Evolutionary conservation across 2,113 vertebrate genomes (phyloP).

Genomic region (Hippocampus zosterae): DNA sequence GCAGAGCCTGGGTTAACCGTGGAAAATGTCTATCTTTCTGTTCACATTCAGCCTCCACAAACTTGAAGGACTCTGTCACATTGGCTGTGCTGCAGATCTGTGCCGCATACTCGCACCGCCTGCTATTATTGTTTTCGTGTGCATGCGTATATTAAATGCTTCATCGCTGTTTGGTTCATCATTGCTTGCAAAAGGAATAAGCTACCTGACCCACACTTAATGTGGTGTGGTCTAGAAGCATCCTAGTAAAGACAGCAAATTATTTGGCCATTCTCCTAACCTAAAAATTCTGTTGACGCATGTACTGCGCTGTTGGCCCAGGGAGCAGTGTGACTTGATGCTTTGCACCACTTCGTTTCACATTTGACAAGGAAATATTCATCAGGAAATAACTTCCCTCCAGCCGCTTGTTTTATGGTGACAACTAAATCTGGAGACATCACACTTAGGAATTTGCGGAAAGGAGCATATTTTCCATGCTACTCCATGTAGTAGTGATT

Average conservation of each 20-base stretch:
- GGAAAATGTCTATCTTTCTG: slow-evolving; percentile 42
- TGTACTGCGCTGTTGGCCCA: neutral
- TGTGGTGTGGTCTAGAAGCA: neutral
- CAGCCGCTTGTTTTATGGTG: neutral
- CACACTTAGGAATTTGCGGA: neutral
- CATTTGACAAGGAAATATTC: slow-evolving; percentile 7
- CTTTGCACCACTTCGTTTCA: neutral
- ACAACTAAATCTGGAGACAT: neutral
- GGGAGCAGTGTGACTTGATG: neutral
- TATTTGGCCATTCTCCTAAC: neutral
- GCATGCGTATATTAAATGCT: slow-evolving; percentile 27
- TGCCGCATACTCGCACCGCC: slow-evolving; percentile 13
- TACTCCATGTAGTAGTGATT: no score
- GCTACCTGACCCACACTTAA: neutral
- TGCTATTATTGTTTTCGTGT: neutral
- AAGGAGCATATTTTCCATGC: neutral
- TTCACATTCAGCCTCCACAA: slow-evolving; percentile 31
- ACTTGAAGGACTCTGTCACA: slow-evolving; percentile 47
- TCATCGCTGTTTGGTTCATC: neutral
- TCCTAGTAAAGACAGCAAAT: neutral
- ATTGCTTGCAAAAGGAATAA: neutral
- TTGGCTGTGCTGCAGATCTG: slow-evolving; percentile 49
- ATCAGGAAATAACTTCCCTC: neutral
- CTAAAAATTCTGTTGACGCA: neutral
- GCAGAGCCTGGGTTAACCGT: slow-evolving; percentile 2